A percentile compares a stretch with the other conserved stretches of the same genome.
phyloP scores from a whole-genome alignment of 2,113 vertebrate species.

The Lasiurus cinereus region DNA sequence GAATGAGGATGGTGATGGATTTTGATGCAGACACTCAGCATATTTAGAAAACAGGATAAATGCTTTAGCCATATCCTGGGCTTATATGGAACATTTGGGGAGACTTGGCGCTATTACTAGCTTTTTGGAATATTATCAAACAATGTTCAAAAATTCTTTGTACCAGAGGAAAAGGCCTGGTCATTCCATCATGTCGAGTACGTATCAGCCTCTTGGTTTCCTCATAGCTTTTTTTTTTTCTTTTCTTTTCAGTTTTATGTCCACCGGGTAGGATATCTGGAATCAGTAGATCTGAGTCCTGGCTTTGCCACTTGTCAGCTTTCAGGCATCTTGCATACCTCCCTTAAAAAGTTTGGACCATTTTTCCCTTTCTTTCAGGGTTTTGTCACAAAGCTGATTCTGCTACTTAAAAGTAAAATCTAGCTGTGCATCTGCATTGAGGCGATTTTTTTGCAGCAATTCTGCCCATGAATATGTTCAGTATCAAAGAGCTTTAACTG shows the following conservation, averaged over 20 bases:
- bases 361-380: background rate
- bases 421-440: background rate
- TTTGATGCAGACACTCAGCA: background rate
- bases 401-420: background rate
- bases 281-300: background rate
- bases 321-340: background rate
- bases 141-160: conserved; percentile 20
- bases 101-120: conserved; percentile 52
- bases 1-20: background rate
- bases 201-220: conserved; percentile 32
- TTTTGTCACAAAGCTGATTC: background rate
- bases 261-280: background rate
- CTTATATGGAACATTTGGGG: conserved; percentile 59
- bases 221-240: background rate
- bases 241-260: background rate
- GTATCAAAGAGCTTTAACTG: background rate
- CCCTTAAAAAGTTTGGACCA: background rate
- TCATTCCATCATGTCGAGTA: background rate
- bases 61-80: conserved; percentile 22
- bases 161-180: conserved; percentile 56
- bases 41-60: background rate
- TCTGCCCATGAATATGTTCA: background rate
- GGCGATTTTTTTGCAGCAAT: background rate
- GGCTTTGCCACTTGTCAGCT: conserved; percentile 19
- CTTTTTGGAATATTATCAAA: conserved; percentile 68